A percentile compares a stretch with the other conserved stretches of the same genome.
These are phyloP conservation scores for Tachysurus fulvidraco DNA, from an alignment of 2,113 vertebrate species.

Conservation along the genomic window DNA sequence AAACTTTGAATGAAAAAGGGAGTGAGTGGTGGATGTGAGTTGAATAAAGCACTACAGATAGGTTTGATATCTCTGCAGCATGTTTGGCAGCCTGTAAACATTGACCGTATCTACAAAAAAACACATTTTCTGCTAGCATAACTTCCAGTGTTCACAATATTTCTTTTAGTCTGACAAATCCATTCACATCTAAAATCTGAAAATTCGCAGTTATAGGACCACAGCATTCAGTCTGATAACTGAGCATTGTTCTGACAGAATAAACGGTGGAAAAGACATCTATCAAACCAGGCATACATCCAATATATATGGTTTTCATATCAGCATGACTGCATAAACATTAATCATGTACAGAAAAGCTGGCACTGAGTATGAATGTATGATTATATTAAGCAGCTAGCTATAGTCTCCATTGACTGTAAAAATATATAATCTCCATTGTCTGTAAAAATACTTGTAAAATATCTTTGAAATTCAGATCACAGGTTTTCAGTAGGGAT, in stretches of 20 bases:
- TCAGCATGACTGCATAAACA: constrained; percentile 19
- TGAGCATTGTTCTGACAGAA: constrained; percentile 53
- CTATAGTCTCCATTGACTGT: not conserved
- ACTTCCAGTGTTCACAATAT: constrained; percentile 46
- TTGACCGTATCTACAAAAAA: constrained; percentile 41
- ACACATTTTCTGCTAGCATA: constrained; percentile 58
- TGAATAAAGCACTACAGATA: not conserved
- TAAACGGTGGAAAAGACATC: constrained; percentile 48
- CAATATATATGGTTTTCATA: not conserved
- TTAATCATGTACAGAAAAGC: not conserved
- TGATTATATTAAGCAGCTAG: not conserved
- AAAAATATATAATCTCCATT: no score
- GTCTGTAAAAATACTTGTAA: not conserved
- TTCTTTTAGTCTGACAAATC: constrained; percentile 39
- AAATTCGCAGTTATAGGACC: constrained; percentile 37
- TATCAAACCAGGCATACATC: constrained; percentile 25
- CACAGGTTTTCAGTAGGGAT: not conserved
- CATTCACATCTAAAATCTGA: constrained; percentile 46
- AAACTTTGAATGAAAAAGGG: not conserved
- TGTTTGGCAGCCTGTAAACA: constrained; percentile 44
- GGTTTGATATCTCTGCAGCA: constrained; percentile 8
- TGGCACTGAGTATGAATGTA: not conserved
- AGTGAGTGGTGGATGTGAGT: not conserved
- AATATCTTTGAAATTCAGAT: not conserved
- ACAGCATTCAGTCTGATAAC: constrained; percentile 50